These are phyloP conservation scores for Andinoacara biseriatus DNA, from an alignment of 2,113 vertebrate genomes.

Conservation along the genomic window DNA sequence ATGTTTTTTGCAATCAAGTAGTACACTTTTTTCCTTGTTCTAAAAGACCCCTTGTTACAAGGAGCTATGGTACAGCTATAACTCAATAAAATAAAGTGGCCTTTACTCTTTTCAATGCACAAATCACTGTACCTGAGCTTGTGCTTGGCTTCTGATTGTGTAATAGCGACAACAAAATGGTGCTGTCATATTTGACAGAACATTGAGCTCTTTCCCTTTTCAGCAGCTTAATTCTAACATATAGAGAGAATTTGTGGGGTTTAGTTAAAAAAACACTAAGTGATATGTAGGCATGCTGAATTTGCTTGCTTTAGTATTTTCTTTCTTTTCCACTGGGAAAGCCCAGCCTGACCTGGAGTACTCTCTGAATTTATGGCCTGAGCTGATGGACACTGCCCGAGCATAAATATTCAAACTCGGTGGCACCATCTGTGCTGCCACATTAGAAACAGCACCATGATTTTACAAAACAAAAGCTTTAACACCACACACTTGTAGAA, in stretches of 20 bases:
- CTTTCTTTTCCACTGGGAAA: slow-evolving; percentile 25
- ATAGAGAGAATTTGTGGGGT: neutral
- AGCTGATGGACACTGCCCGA: slow-evolving; percentile 34
- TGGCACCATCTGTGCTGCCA: slow-evolving; percentile 52
- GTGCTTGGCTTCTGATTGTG: neutral
- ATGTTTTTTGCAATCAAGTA: no score
- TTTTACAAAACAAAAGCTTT: slow-evolving; percentile 40
- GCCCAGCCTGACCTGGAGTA: neutral
- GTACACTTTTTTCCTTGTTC: no score
- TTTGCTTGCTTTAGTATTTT: neutral
- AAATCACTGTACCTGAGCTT: neutral
- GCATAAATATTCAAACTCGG: slow-evolving; percentile 53
- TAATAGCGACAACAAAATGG: neutral
- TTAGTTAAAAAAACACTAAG: neutral
- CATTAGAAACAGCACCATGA: slow-evolving; percentile 36
- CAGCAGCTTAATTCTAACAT: neutral
- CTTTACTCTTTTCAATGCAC: neutral
- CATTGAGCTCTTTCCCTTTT: neutral
- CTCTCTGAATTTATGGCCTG: slow-evolving; percentile 22
- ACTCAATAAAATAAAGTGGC: neutral
- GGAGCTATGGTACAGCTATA: neutral
- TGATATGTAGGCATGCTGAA: neutral
- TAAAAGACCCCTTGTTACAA: no score
- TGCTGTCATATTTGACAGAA: neutral
- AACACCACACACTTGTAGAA: slow-evolving; percentile 15